Evolutionary conservation across 2,888 invertebrate species (phyloP).

Genomic region (Cataglyphis rosenhaueri): DNA sequence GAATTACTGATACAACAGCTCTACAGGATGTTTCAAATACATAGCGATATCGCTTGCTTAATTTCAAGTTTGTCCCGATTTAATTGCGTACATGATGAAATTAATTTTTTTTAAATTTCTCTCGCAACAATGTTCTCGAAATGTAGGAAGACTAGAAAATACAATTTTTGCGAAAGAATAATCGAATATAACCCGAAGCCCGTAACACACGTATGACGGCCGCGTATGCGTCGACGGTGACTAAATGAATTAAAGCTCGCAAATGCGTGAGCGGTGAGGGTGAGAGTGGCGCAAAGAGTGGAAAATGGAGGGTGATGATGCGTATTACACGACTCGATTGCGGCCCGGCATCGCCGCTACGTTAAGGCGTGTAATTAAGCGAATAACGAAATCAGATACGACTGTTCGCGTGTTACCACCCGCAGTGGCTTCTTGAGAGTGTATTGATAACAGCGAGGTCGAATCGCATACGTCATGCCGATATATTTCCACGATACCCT

Average conservation of each 20-base stretch:
- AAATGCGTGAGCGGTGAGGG: conserved; percentile 65
- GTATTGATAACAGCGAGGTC: conserved; percentile 71
- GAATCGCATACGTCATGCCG: conserved; percentile 67
- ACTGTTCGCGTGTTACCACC: conserved; percentile 80
- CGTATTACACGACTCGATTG: conserved; percentile 81
- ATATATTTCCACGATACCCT: conserved; percentile 51
- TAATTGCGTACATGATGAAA: neutral
- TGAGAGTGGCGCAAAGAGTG: conserved; percentile 71
- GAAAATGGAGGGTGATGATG: conserved; percentile 78
- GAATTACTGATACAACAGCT: neutral
- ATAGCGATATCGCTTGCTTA: neutral
- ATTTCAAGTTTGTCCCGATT: neutral
- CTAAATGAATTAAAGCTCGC: conserved; percentile 63
- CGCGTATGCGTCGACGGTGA: conserved; percentile 37
- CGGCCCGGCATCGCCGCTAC: conserved; percentile 77
- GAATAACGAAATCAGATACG: conserved; percentile 84
- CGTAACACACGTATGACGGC: conserved; percentile 19
- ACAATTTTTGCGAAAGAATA: conserved; percentile 41
- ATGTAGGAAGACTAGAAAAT: neutral
- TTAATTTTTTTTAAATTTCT: conserved; percentile 13
- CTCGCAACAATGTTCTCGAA: neutral
- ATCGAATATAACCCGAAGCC: conserved; percentile 46
- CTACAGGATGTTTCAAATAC: neutral
- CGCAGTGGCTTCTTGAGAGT: conserved; percentile 69
- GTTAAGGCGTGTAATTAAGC: conserved; percentile 84